Conservation (phyloP, 2,797 vertebrate species). For the Nothura maculosa region DNA sequence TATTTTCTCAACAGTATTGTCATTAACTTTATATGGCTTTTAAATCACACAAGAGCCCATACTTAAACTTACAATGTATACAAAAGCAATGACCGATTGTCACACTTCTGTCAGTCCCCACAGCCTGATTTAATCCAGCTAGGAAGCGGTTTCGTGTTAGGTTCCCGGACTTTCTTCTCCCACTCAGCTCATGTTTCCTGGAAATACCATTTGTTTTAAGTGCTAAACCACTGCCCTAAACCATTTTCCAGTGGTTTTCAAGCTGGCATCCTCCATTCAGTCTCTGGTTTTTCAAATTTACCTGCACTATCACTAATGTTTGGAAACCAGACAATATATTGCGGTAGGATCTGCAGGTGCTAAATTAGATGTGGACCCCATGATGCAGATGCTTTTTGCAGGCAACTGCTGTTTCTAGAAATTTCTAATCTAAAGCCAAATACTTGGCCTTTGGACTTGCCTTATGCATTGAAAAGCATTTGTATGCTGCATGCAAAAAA, state of each 20-base stretch:
- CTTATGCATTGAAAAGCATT: background rate
- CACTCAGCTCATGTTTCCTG: background rate
- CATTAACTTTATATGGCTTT: constrained; percentile 33
- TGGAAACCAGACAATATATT: background rate
- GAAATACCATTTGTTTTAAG: background rate
- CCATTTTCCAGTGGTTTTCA: background rate
- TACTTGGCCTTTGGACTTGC: background rate
- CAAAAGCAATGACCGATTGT: background rate
- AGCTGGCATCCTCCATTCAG: background rate
- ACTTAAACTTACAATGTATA: background rate
- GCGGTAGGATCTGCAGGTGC: background rate
- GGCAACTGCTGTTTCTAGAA: background rate
- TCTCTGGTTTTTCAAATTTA: background rate
- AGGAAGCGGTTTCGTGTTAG: background rate
- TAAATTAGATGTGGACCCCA: background rate
- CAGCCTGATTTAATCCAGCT: background rate
- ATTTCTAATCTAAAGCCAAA: background rate
- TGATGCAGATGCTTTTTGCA: background rate
- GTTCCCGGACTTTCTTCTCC: background rate
- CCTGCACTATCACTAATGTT: background rate
- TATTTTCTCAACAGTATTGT: constrained; percentile 7
- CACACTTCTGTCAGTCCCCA: background rate
- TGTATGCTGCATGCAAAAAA: background rate
- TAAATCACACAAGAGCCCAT: background rate
- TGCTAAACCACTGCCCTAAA: background rate